Conservation (phyloP, 1,140 invertebrate genomes). For the Melitaea cinxia region DNA sequence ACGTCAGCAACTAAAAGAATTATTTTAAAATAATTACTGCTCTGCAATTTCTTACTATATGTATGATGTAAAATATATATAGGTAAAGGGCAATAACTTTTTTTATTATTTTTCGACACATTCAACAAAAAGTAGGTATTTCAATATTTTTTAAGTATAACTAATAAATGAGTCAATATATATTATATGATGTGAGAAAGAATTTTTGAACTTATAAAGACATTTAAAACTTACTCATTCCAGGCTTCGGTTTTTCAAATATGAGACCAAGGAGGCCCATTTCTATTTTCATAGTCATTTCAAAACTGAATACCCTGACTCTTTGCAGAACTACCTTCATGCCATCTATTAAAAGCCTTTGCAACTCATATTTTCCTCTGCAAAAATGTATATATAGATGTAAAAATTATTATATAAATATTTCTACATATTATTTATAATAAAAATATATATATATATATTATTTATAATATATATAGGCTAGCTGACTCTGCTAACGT, state of each 20-base stretch:
- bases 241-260: constrained; percentile 74
- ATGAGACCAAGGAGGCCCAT: constrained; percentile 75
- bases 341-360: constrained; percentile 72
- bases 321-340: constrained; percentile 71
- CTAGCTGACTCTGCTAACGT: too few species aligned
- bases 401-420: background rate
- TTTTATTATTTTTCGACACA: too few species aligned
- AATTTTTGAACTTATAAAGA: too few species aligned
- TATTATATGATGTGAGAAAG: too few species aligned
- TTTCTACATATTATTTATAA: background rate
- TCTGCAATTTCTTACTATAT: background rate
- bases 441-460: too few species aligned
- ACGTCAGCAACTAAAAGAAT: constrained; percentile 63
- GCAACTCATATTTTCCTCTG: constrained; percentile 70
- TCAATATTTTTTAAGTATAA: too few species aligned
- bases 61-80: too few species aligned
- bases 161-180: too few species aligned
- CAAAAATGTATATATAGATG: constrained; percentile 41
- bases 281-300: constrained; percentile 79
- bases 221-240: constrained; percentile 70
- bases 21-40: constrained; percentile 19
- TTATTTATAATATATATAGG: too few species aligned
- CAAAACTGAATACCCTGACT: constrained; percentile 67
- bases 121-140: too few species aligned
- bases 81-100: background rate